Percentiles rank a stretch among this genome's conserved stretches.
Evolutionary conservation across 2,888 invertebrate species (phyloP).

Genomic region (Arenicola marina): DNA sequence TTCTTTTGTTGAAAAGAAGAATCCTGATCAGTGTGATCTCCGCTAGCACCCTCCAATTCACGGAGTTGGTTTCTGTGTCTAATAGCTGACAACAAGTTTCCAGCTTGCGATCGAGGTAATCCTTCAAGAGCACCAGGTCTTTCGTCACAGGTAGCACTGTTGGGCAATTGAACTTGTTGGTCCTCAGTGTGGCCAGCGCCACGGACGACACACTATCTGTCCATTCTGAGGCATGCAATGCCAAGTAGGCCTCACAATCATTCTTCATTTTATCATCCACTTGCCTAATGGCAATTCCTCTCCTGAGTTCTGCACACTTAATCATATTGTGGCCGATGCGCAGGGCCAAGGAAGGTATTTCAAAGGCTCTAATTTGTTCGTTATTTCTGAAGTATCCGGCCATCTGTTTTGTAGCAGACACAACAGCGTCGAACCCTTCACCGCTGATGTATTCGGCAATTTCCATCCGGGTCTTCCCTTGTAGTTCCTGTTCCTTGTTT

Average conservation of each 20-base stretch:
- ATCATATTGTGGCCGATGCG: neutral
- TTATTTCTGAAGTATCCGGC: neutral
- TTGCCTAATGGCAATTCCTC: neutral
- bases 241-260: conserved; percentile 7
- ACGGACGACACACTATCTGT: conserved; percentile 12
- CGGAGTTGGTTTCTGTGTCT: neutral
- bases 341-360: neutral
- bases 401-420: neutral
- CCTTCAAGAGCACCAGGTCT: neutral
- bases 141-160: neutral
- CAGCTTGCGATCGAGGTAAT: neutral
- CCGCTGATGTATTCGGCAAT: neutral
- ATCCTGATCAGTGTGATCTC: neutral
- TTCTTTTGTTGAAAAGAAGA: neutral
- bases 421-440: neutral
- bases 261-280: neutral
- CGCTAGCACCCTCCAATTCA: neutral
- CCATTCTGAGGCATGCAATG: conserved; percentile 15
- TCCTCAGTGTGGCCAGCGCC: conserved; percentile 14
- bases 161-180: conserved; percentile 12
- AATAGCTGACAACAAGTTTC: too few species aligned
- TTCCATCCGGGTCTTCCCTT: too few species aligned
- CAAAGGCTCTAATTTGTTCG: neutral
- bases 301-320: neutral
- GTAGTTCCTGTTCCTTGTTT: too few species aligned